A percentile compares a stretch with the other conserved stretches of the same genome.
These are phyloP conservation scores for Hippotragus niger DNA, from an alignment of 2,113 vertebrate species.

Conservation along the genomic window DNA sequence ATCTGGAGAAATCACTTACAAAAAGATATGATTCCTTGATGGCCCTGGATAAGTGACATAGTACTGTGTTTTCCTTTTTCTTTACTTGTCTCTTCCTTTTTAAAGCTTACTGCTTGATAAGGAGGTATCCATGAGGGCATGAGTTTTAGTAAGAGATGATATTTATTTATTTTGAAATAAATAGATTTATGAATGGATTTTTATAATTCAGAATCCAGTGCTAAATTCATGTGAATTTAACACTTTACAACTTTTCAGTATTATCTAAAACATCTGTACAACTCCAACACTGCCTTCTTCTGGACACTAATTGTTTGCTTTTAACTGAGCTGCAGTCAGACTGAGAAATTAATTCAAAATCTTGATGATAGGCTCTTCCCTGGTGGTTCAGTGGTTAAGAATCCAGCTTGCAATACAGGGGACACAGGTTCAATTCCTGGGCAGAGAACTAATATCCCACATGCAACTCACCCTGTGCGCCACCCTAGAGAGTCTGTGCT, in stretches of 20 bases:
- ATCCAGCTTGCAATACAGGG: not conserved
- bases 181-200: not conserved
- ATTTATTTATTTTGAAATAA: not conserved
- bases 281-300: not conserved
- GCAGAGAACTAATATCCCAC: not conserved
- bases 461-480: not conserved
- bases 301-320: not conserved
- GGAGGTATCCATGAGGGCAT: not conserved
- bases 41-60: not conserved
- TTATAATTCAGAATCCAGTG: not conserved
- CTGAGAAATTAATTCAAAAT: not conserved
- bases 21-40: not conserved
- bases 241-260: not conserved
- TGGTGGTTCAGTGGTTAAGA: not conserved
- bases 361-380: not conserved
- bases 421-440: not conserved
- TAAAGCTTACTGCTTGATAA: not conserved
- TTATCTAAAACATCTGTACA: not conserved
- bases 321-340: not conserved
- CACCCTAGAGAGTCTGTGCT: not conserved
- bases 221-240: not conserved
- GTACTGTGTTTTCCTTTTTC: not conserved
- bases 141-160: not conserved
- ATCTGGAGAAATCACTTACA: conserved; percentile 1
- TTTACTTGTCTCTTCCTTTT: not conserved